Evolutionary conservation across 2,797 vertebrate species (phyloP), one percentile per base, ranked within the genome.

Genomic region (Arnoldichthys spilopterus): DNA sequence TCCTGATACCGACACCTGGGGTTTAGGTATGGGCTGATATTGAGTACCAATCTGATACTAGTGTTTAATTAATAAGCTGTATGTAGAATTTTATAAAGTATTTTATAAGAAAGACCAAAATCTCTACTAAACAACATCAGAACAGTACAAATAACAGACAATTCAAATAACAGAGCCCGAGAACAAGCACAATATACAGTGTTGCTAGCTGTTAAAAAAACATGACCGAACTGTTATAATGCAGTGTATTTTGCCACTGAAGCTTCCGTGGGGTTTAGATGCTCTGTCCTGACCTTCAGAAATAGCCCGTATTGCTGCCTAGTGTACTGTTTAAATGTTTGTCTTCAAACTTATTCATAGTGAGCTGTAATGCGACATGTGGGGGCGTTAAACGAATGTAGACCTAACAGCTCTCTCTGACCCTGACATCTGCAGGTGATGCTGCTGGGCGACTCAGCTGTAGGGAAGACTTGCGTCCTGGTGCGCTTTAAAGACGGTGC

Each of bases 391-490:
- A 62, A 26, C 32, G 34, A 59, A 40, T 77, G 37, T 32, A 37
- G 71, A 47, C 34, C 64, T 80, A 90, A 85, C 77, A 43, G 61
- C 76, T 85, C 28, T 86, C 34, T 85, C 70, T 87, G 58, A 64
- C 64, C 72, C 76, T 30, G 26, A n/a, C 51, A 34, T 56, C 71
- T 82, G 54, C 90, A 99, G 98, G 98, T 99, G 93, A 99, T 99
- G 98, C 95, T 99, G 87, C 94, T 99, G 84, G 98, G 98, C 91
- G 97, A 99, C 92, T 98, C 97, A 0, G 95, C 97, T 6, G 98
- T 99, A 90, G 98, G 98, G 87, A 99, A 99, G 96, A 99, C 97
- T 78, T 99, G 97, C 87, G 89, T 98, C 92, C 94, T 99, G 91
- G 95, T 97, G 89, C 96, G 94, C 88, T 99, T 98, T 94, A 98